Percentiles rank a stretch among this genome's conserved stretches.
phyloP scores from a whole-genome alignment of 2,113 vertebrate species.

The Erythrolamprus reginae region DNA sequence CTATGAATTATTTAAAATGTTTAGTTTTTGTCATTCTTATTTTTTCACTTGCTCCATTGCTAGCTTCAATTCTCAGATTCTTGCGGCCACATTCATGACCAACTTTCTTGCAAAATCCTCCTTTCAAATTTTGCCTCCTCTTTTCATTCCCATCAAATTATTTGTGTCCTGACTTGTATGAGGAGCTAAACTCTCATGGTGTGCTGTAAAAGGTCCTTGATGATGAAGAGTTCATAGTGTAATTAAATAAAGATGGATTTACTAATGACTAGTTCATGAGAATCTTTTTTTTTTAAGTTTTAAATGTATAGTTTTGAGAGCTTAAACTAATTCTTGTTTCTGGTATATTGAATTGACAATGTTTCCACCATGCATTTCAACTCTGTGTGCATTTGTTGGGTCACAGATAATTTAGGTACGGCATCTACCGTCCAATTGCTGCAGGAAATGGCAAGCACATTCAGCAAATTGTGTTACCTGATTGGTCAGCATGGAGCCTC shows the following conservation, averaged over 20 bases:
- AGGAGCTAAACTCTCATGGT: background rate
- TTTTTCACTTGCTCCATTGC: background rate
- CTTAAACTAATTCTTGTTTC: background rate
- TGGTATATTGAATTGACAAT: background rate
- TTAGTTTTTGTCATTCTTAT: background rate
- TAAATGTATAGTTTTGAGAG: background rate
- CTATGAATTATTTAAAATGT: background rate
- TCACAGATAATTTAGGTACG: slow-evolving; percentile 81
- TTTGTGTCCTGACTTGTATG: background rate
- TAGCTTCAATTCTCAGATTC: background rate
- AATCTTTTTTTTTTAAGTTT: slow-evolving; percentile 7
- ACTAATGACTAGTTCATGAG: background rate
- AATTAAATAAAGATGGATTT: background rate
- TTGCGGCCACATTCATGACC: background rate
- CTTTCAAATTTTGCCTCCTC: background rate
- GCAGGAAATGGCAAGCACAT: slow-evolving; percentile 80
- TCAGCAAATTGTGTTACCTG: slow-evolving; percentile 87
- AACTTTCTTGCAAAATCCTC: background rate
- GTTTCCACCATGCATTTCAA: background rate
- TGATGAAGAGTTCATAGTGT: background rate
- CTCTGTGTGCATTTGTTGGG: slow-evolving; percentile 32
- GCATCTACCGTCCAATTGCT: slow-evolving; percentile 72
- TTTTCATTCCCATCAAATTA: background rate
- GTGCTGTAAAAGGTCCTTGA: background rate
- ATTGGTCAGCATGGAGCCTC: slow-evolving; percentile 90